Conservation (phyloP, 2,888 invertebrate genomes). For the Lithophane socia region DNA sequence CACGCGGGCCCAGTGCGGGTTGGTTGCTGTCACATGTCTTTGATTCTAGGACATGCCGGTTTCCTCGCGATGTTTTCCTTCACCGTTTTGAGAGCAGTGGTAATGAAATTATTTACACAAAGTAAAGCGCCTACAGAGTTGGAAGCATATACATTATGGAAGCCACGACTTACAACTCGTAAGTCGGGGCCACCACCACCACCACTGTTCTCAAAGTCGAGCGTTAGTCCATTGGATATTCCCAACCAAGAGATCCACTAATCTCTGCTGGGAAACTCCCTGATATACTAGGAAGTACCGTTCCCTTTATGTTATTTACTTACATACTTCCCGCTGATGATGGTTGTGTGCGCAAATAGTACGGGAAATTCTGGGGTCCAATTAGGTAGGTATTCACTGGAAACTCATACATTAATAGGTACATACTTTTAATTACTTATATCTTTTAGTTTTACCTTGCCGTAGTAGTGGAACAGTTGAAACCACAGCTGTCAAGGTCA, state of each 20-base stretch:
- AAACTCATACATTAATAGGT: background rate
- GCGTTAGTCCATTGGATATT: background rate
- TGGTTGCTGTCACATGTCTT: no score
- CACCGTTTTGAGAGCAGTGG: no score
- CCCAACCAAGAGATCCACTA: background rate
- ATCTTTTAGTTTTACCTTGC: constrained; percentile 1
- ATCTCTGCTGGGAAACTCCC: background rate
- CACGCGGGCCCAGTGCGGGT: no score
- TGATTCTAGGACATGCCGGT: no score
- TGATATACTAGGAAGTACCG: background rate
- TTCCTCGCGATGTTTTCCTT: no score
- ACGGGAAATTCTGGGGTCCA: constrained; percentile 9
- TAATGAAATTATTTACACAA: no score
- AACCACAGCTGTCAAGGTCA: constrained; percentile 12
- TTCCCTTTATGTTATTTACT: background rate
- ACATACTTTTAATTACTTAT: background rate
- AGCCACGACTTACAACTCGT: no score
- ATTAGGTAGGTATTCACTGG: background rate
- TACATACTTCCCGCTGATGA: background rate
- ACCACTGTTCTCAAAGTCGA: background rate
- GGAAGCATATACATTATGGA: no score
- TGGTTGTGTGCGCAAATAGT: background rate
- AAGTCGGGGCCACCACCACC: no score
- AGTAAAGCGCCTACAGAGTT: no score
- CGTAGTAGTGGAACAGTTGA: background rate